Evolutionary conservation across 1,140 invertebrate genomes (phyloP).

Genomic region (Aphidius gifuensis): DNA sequence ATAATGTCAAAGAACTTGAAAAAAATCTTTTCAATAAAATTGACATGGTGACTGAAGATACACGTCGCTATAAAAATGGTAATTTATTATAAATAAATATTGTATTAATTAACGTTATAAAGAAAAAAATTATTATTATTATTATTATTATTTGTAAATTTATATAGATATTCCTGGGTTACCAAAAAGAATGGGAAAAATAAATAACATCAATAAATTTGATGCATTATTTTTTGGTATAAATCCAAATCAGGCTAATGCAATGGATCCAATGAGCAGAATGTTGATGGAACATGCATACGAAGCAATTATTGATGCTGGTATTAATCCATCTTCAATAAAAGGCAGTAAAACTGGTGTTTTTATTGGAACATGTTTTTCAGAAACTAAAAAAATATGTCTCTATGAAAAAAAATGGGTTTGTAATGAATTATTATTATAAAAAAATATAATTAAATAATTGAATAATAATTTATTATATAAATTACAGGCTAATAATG

Average conservation of each 20-base stretch:
- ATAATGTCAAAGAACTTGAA: slow-evolving; percentile 60
- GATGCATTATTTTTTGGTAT: slow-evolving; percentile 81
- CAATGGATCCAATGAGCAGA: slow-evolving; percentile 86
- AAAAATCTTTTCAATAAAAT: slow-evolving; percentile 57
- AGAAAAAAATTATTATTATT: too few relatives aligned
- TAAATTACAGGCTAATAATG: slow-evolving; percentile 26
- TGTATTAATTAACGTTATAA: too few relatives aligned
- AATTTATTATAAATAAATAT: too few relatives aligned
- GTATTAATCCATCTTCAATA: slow-evolving; percentile 56
- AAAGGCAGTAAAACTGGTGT: slow-evolving; percentile 75
- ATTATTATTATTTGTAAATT: too few relatives aligned
- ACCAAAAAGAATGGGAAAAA: slow-evolving; percentile 72
- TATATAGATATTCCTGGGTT: slow-evolving; percentile 63
- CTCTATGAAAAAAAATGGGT: slow-evolving; percentile 52
- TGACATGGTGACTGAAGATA: slow-evolving; percentile 63
- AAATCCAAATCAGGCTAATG: slow-evolving; percentile 77
- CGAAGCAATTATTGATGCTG: slow-evolving; percentile 88
- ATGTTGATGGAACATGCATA: slow-evolving; percentile 80
- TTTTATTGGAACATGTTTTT: slow-evolving; percentile 76
- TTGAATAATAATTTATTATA: too few relatives aligned
- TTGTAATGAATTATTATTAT: too few relatives aligned
- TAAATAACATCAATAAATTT: slow-evolving; percentile 77
- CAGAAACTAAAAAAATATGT: slow-evolving; percentile 70
- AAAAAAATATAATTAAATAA: too few relatives aligned
- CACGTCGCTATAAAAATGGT: slow-evolving; percentile 56